Base-by-base conservation (phyloP, 2,113 vertebrate species). In the Lagopus leucura region DNA sequence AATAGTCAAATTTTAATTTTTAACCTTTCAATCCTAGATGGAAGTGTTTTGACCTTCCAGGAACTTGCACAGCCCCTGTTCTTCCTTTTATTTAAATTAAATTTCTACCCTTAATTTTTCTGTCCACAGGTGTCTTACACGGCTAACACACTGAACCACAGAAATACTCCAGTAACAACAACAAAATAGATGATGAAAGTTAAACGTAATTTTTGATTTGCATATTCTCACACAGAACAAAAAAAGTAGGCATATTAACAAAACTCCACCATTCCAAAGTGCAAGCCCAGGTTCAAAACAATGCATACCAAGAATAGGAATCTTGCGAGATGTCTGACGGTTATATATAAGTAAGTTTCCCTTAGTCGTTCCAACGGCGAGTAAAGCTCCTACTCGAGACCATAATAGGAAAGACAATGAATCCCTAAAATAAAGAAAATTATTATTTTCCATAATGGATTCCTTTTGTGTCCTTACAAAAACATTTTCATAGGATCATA, bases 261-360 rank as follows among this genome's bases (percentile, higher is more conserved):
- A 70, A 91, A 82, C 34, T 74, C 4, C n/a, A n/a, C 16, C 71
- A 50, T 88, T 71, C 45, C 24, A 79, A 14, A 58, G 34, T 40
- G 32, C 28, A 92, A 79, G 47, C 42, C 69, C 13, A 82, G 32
- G 57, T 95, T 71, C 55, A 89, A 75, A 76, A 13, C 79, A 85
- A 40, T 30, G 86, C 97, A 96, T 99, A 99, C 99, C 99, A 76
- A 99, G 97, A 28, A 99, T 96, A 88, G 99, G 98, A 95, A 99
- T 98, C 97, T 99, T 99, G 97, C 99, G 98, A 93, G 99, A 99
- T 17, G 99, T 99, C 96, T 99, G 99, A 87, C 96, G 98, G 94
- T 99, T 99, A 97, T 99, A 99, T 95, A 99, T 98, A 54, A 99
- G 98, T 86, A 99, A 97, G 94, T 99, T 99, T 98, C 99, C 99